Conservation (phyloP, 2,888 invertebrate species). For the Chouioia cunea region DNA sequence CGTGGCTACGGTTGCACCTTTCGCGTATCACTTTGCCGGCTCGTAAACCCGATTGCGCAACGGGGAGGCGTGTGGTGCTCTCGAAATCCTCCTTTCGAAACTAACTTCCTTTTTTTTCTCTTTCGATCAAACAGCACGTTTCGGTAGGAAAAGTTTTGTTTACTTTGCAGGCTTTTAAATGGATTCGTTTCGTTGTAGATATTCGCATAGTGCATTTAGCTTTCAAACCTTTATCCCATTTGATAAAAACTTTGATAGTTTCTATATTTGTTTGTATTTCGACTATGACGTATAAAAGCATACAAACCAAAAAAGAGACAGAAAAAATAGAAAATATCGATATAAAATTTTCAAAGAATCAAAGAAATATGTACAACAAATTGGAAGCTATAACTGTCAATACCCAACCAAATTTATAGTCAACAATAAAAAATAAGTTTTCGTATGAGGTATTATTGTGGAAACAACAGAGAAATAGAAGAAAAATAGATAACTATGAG, state of each 20-base stretch:
- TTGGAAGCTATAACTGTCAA: too few species aligned
- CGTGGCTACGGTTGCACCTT: constrained; percentile 39
- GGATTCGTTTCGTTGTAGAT: constrained; percentile 21
- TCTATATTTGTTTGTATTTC: too few species aligned
- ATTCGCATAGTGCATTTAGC: neutral
- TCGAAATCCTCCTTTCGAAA: too few species aligned
- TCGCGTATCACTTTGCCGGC: constrained; percentile 47
- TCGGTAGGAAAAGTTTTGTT: constrained; percentile 29
- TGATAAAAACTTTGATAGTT: too few species aligned
- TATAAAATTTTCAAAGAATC: constrained; percentile 24
- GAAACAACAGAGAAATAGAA: too few species aligned
- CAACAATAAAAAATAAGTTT: too few species aligned
- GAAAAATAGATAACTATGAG: neutral
- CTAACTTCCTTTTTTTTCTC: too few species aligned
- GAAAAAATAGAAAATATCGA: too few species aligned
- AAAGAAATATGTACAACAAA: constrained; percentile 28
- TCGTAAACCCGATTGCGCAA: constrained; percentile 53
- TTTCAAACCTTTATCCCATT: neutral
- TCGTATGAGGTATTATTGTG: too few species aligned
- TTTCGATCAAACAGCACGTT: neutral
- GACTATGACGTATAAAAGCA: too few species aligned
- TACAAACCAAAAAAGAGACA: constrained; percentile 13
- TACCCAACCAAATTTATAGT: too few species aligned
- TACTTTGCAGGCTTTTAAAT: constrained; percentile 22
- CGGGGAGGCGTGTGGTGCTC: neutral